Base-by-base conservation (phyloP, 2,888 invertebrate genomes). In the Athalia cordata region DNA sequence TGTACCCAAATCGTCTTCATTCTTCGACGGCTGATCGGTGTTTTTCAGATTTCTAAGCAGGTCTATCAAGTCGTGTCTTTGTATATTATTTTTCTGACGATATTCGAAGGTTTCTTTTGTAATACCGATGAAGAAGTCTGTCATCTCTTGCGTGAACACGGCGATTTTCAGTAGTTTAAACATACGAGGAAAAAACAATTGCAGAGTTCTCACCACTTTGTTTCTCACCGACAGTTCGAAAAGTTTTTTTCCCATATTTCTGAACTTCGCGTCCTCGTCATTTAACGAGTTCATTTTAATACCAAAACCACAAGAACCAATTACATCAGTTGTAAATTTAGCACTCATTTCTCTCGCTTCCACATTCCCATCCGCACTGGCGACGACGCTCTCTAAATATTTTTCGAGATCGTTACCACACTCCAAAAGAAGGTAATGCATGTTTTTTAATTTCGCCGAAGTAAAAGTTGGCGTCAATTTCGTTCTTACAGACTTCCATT, bases 391-490 rank as follows among this genome's bases (percentile, higher is more conserved):
- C 2, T 90, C 87, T 7, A 92, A 88, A 78, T 92, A 91, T 4
- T 87, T 84, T 3, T 91, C 86, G 82, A 94, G 91, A 78, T 92
- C 91, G 9, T 91, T 88, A 0, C 93, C 93, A 79, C 93, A 93
- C 50, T 92, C 90, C 61, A 93, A 91, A n/a, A 94, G 92, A 0
- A 93, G 91, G 0, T 91, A 91, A 82, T 93, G 94, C 93, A 95
- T 94, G 1, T 89, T 91, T 86, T 93, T 95, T 72, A 95, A 88
- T 87, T 94, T 95, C 6, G 93, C 93, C 0, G 94, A 92, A 0
- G 95, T 93, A 85, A 95, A 95, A 0, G 93, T 92, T 0, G 95
- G 93, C 0, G 94, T 92, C 84, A 95, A 88, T 83, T 94, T 94
- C 0, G 92, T 82, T n/a, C 95, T 86, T 55, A 91, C 80, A 29